phyloP scores from a whole-genome alignment of 1,140 invertebrate genomes.

The Olivierus martensii region DNA sequence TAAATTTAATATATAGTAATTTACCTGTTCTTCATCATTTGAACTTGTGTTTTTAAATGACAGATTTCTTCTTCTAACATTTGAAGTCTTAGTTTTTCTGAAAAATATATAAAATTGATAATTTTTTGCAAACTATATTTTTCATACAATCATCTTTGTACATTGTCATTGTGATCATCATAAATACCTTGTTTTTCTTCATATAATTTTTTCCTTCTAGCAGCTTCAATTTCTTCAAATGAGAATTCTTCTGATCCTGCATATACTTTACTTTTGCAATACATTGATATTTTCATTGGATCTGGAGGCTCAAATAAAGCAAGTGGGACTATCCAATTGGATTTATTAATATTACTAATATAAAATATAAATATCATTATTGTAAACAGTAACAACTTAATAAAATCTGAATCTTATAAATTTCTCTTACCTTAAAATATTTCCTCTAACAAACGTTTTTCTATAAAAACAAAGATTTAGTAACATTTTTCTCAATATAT shows the following conservation, averaged over 20 bases:
- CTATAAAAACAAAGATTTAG: slow-evolving; percentile 2
- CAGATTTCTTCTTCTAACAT: not conserved
- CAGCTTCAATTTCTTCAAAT: slow-evolving; percentile 40
- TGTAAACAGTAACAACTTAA: too few species aligned
- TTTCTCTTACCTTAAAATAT: too few species aligned
- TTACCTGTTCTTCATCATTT: not conserved
- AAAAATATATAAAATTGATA: too few species aligned
- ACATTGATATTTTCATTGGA: slow-evolving; percentile 30
- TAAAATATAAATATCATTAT: too few species aligned
- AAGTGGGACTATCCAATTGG: slow-evolving; percentile 8
- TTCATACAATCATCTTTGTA: too few species aligned
- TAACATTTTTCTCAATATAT: not conserved
- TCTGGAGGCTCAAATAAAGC: slow-evolving; percentile 29
- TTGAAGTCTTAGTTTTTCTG: not conserved
- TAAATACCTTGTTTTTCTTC: slow-evolving; percentile 14
- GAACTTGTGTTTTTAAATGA: not conserved
- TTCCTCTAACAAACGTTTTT: too few species aligned
- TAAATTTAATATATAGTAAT: too few species aligned
- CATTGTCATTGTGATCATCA: not conserved
- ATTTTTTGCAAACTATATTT: too few species aligned
- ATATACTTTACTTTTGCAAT: slow-evolving; percentile 37
- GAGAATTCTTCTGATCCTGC: slow-evolving; percentile 37
- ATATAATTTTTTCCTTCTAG: slow-evolving; percentile 18
- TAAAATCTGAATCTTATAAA: too few species aligned
- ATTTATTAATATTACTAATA: too few species aligned